Base-by-base conservation (phyloP, 2,888 invertebrate species). In the Ferdinandea cuprea region DNA sequence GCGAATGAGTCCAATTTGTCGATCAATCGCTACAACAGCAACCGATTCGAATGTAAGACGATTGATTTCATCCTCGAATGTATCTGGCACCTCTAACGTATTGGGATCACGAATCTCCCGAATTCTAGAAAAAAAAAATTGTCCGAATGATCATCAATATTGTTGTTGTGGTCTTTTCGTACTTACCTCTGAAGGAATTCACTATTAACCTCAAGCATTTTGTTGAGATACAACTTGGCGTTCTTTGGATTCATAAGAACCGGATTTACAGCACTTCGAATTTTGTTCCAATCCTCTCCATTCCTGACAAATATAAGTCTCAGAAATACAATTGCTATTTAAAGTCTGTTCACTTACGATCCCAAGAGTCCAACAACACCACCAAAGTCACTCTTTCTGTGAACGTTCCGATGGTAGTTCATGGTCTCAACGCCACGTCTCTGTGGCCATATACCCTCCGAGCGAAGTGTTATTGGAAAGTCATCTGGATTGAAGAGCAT, bases 251-350 rank as follows among this genome's bases (percentile, higher is more conserved):
- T 92, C 88, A 94, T 89, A 90, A 95, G 90, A 54, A 93, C 92
- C 79, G 93, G 93, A 89, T 94, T 94, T 0, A 94, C 93, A 80
- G 93, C 93, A 2, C 92, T 92, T 37, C 95, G 91, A 73, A 94
- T 91, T 56, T 93, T 91, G 40, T 93, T 92, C 95, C 95, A 95
- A 85, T 93, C 91, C 37, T 92, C 91, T 1, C 93, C 94, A 89
- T 94, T 93, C 15, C 92, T 92, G 80, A 93, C 93, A 1, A 92
- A 87, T 1, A 46, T 4, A 8, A 3, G 87, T 13, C 6, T 5
- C 13, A 13, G n/a, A 7, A 92, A 92, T 1, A 92, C 91, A 71
- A 9, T 40, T 32, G 3, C 9, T 15, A 40, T n/a, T n/a, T n/a
- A 2, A 8, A 50, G 15, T 17, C 0, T 2, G 0, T 13, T 21